Evolutionary conservation across 1,140 invertebrate genomes (phyloP), one percentile per base, ranked within the genome.

Genomic region (Atta cephalotes): DNA sequence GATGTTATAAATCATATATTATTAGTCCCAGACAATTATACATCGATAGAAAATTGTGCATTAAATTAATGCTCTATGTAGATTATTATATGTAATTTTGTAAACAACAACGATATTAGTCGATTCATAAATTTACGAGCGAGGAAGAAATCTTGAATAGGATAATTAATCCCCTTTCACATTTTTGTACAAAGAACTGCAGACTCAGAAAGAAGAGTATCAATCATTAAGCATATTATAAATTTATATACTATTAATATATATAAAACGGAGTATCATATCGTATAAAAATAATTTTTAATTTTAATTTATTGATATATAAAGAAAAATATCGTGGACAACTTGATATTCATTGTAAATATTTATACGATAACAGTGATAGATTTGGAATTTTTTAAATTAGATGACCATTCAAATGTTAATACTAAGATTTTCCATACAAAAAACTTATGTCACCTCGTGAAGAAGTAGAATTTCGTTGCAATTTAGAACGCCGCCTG

Each of bases 401-500:
- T 66, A n/a, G 2, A n/a, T 66, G 12, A 18, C 7, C 14, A 49
- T 21, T 31, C 21, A 21, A 58, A 51, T n/a, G 65, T 35, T 12
- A 65, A 25, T 39, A 51, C 21, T n/a, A 79, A 49, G 1, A 10
- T 9, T 7, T 6, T 4, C 49, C n/a, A 12, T n/a, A 9, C 0
- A 7, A 66, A 18, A 31, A 21, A 68, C 12, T 53, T 14, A 39
- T 12, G 28, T 39, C 5, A 45, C 16, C 9, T 35, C 18, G 60
- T 39, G 4, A 91, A 94, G 92, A 91, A 93, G 85, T 79, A 85
- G 6, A 86, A 92, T 90, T 91, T 89, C 90, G n/a, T 78, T 79
- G 89, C 90, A 93, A 93, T 93, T 94, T 93, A 93, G 92, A 93
- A 92, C 89, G 91, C 90, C 93, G 91, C 92, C 90, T 92, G 89